Evolutionary conservation across 1,140 invertebrate species (phyloP).

Genomic region (Drosophila quadrilineata): DNA sequence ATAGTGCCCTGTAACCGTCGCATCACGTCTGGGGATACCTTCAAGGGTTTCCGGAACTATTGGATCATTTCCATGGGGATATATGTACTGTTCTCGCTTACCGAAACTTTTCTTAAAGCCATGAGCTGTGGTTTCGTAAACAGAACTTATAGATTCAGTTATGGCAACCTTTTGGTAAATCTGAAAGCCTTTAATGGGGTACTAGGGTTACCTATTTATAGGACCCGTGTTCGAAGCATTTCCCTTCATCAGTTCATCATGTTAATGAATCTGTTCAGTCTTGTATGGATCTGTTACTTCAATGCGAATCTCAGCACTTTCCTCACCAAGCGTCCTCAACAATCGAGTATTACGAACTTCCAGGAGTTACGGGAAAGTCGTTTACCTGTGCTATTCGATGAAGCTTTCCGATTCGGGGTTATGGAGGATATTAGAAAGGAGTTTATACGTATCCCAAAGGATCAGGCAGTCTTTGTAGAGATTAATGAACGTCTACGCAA

Average conservation of each 20-base stretch:
- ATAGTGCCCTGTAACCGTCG: slow-evolving; percentile 28
- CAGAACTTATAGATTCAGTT: not conserved
- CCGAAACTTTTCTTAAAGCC: slow-evolving; percentile 14
- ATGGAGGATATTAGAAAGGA: not conserved
- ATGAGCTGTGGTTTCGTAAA: not conserved
- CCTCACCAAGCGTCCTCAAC: slow-evolving; percentile 2
- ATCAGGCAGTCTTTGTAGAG: too few species aligned
- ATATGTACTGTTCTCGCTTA: slow-evolving; percentile 13
- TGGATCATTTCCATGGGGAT: not conserved
- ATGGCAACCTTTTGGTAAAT: slow-evolving; percentile 14
- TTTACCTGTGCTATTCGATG: not conserved
- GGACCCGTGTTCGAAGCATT: not conserved
- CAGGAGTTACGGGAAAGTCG: slow-evolving; percentile 28
- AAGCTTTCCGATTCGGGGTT: too few species aligned
- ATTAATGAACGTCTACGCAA: too few species aligned
- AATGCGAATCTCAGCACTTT: slow-evolving; percentile 38
- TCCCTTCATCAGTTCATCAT: slow-evolving; percentile 26
- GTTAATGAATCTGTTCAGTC: slow-evolving; percentile 27
- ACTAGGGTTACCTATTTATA: slow-evolving; percentile 20
- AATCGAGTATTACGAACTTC: slow-evolving; percentile 5
- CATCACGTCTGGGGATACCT: not conserved
- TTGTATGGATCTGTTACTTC: slow-evolving; percentile 23
- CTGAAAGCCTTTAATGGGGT: slow-evolving; percentile 29
- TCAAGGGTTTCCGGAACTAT: not conserved
- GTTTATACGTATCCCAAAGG: too few species aligned